A percentile compares a stretch with the other conserved stretches of the same genome.
phyloP scores from a whole-genome alignment of 2,113 vertebrate species.

The Miniopterus natalensis region DNA sequence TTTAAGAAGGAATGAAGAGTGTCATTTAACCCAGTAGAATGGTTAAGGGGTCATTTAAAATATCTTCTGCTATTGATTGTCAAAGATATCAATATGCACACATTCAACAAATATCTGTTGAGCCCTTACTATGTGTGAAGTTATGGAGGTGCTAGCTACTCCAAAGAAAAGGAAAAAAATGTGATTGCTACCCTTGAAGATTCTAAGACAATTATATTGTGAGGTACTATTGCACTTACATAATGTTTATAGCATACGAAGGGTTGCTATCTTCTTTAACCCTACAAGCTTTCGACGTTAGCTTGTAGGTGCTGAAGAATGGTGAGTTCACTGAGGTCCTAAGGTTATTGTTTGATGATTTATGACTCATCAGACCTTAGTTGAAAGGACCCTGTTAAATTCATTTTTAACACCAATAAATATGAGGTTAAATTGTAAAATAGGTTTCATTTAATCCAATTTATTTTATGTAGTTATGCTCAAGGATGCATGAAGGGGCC shows the following conservation, averaged over 20 bases:
- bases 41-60: slow-evolving; percentile 33
- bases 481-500: slow-evolving; percentile 70
- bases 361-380: slow-evolving; percentile 71
- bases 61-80: neutral
- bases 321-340: slow-evolving; percentile 33
- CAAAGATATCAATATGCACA: neutral
- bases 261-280: slow-evolving; percentile 46
- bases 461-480: slow-evolving; percentile 79
- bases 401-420: slow-evolving; percentile 77
- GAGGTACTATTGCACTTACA: neutral
- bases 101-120: neutral
- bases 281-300: slow-evolving; percentile 56
- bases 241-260: neutral
- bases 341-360: slow-evolving; percentile 72
- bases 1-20: neutral
- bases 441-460: slow-evolving; percentile 78
- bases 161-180: neutral
- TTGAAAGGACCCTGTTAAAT: slow-evolving; percentile 77
- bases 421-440: slow-evolving; percentile 78
- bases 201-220: neutral
- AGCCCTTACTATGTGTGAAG: neutral
- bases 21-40: neutral
- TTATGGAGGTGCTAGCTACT: neutral
- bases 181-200: neutral
- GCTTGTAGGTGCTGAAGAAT: slow-evolving; percentile 57